Percentiles rank a stretch among this genome's conserved stretches.
Evolutionary conservation across 2,888 invertebrate genomes (phyloP).

Genomic region (Ornithoptera alexandrae): DNA sequence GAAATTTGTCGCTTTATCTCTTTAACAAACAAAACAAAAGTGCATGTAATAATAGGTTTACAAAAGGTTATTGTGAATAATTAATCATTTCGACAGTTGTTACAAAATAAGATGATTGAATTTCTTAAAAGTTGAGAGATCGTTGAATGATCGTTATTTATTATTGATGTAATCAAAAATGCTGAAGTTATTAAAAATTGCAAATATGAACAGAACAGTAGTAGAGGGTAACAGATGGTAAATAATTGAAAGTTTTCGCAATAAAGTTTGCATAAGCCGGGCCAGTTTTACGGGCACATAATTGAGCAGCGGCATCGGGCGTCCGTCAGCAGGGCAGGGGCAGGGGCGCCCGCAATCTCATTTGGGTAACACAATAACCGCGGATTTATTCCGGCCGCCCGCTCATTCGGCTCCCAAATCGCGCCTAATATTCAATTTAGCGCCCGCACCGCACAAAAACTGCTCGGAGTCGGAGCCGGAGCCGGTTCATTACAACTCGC

Average conservation of each 20-base stretch:
- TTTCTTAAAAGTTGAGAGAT: too few relatives aligned
- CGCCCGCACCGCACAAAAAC: constrained; percentile 77
- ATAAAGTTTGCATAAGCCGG: constrained; percentile 64
- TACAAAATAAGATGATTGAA: too few relatives aligned
- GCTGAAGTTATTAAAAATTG: neutral
- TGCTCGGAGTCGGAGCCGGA: constrained; percentile 56
- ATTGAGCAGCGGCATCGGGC: constrained; percentile 64
- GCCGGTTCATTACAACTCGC: constrained; percentile 76
- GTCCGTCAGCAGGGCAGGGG: constrained; percentile 41
- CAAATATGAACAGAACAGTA: neutral
- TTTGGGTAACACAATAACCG: constrained; percentile 77
- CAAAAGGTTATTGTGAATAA: too few relatives aligned
- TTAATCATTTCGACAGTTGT: too few relatives aligned
- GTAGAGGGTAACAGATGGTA: neutral
- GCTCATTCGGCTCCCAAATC: constrained; percentile 76
- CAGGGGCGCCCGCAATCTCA: constrained; percentile 70
- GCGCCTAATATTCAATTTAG: constrained; percentile 80
- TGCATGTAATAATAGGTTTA: too few relatives aligned
- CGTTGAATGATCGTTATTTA: too few relatives aligned
- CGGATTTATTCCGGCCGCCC: constrained; percentile 76
- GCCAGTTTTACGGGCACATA: constrained; percentile 69
- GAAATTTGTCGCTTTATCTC: too few relatives aligned
- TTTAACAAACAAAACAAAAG: too few relatives aligned
- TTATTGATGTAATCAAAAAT: neutral
- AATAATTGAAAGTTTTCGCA: constrained; percentile 50